These are phyloP conservation scores for Xestia c-nigrum DNA, from an alignment of 2,888 invertebrate species.

Conservation along the genomic window DNA sequence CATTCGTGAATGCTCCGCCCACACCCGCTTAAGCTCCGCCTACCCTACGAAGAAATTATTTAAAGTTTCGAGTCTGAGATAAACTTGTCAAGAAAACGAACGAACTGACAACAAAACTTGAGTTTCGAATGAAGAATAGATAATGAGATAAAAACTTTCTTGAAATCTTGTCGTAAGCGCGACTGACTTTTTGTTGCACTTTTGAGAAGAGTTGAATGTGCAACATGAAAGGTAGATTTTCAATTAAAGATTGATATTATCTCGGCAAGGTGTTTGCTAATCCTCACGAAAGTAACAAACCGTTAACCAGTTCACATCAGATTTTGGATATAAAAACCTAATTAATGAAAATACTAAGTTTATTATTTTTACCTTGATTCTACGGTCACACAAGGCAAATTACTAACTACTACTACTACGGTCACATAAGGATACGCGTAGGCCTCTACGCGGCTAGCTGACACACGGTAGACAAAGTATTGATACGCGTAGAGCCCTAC, in stretches of 20 bases:
- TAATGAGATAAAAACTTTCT: neutral
- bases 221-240: neutral
- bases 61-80: neutral
- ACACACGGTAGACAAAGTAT: too few species aligned
- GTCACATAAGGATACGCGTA: neutral
- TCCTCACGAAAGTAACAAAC: neutral
- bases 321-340: neutral
- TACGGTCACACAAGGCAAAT: neutral
- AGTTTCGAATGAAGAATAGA: neutral
- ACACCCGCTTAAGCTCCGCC: slow-evolving; percentile 19
- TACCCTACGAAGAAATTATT: neutral
- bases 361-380: neutral
- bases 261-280: neutral
- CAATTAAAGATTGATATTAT: neutral
- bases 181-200: neutral
- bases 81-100: neutral
- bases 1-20: slow-evolving; percentile 20
- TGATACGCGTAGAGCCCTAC: neutral
- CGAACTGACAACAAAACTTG: neutral
- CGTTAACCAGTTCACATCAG: neutral
- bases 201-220: neutral
- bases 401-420: too few species aligned
- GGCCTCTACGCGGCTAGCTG: too few species aligned
- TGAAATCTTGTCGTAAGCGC: neutral
- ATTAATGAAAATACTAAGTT: neutral